Conservation (phyloP, 2,888 invertebrate genomes). For the Stenotaenia linearis region DNA sequence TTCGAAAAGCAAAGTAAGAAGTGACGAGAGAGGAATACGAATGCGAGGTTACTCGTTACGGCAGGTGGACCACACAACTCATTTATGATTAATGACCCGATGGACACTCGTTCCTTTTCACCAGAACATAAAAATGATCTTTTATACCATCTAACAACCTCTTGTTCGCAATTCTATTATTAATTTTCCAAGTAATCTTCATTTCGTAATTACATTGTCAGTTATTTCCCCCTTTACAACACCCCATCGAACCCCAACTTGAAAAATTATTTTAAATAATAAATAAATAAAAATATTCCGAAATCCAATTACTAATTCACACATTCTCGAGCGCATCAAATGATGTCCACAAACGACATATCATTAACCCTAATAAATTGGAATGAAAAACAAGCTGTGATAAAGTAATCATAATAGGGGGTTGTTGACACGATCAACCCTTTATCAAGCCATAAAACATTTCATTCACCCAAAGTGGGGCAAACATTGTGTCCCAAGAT, state of each 20-base stretch:
- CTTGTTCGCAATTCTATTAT: neutral
- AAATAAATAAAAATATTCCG: neutral
- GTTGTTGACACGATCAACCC: neutral
- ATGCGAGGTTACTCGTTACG: neutral
- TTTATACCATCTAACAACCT: neutral
- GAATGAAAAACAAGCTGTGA: neutral
- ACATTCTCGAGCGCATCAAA: neutral
- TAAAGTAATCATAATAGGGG: neutral
- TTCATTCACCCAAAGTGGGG: neutral
- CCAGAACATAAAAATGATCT: neutral
- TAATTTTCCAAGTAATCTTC: neutral
- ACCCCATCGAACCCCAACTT: neutral
- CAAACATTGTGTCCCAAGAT: neutral
- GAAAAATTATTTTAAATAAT: no score
- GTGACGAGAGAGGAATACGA: neutral
- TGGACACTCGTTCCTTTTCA: neutral
- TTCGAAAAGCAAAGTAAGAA: neutral
- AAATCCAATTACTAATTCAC: neutral
- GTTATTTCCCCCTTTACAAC: neutral
- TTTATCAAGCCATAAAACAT: neutral
- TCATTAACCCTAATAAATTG: neutral
- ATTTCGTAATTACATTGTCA: neutral
- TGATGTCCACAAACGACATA: neutral
- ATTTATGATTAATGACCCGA: slow-evolving; percentile 12
- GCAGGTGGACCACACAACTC: slow-evolving; percentile 20